A percentile compares a stretch with the other conserved stretches of the same genome.
These are phyloP conservation scores for Neomorphus geoffroyi DNA, from an alignment of 2,797 vertebrate genomes.

Conservation along the genomic window DNA sequence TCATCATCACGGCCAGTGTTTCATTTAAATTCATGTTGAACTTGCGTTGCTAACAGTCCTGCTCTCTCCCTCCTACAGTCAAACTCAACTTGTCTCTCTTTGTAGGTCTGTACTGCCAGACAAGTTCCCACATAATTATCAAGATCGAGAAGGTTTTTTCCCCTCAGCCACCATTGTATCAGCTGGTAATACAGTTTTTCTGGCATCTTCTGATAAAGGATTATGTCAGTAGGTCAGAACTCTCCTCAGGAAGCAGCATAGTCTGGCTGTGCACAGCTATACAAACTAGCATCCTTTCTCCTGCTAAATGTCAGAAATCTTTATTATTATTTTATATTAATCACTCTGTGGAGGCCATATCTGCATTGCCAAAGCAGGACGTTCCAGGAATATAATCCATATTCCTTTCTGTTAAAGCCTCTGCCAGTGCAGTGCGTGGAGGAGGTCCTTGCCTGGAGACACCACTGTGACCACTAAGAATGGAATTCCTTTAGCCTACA, in stretches of 20 bases:
- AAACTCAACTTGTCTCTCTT: neutral
- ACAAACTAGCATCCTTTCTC: neutral
- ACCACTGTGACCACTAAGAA: neutral
- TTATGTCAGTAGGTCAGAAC: neutral
- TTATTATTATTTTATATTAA: too few relatives aligned
- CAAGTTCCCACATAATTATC: neutral
- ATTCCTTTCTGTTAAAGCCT: neutral
- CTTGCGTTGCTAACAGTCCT: neutral
- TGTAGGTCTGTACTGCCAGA: neutral
- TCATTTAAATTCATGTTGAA: neutral
- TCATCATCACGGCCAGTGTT: neutral
- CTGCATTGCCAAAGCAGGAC: neutral
- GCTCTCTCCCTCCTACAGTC: neutral
- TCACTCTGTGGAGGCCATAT: neutral
- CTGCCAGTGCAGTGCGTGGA: neutral
- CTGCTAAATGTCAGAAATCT: neutral
- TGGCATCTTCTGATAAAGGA: neutral
- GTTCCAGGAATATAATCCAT: neutral
- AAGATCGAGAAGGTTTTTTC: neutral
- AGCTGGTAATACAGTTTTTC: neutral
- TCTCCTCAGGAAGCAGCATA: neutral
- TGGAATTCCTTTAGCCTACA: too few relatives aligned
- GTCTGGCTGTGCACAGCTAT: rapidly evolving
- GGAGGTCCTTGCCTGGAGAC: neutral
- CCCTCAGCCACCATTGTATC: neutral